Evolutionary conservation across 2,888 invertebrate species (phyloP), one percentile per base, ranked within the genome.

Genomic region (Chironomus tentans): DNA sequence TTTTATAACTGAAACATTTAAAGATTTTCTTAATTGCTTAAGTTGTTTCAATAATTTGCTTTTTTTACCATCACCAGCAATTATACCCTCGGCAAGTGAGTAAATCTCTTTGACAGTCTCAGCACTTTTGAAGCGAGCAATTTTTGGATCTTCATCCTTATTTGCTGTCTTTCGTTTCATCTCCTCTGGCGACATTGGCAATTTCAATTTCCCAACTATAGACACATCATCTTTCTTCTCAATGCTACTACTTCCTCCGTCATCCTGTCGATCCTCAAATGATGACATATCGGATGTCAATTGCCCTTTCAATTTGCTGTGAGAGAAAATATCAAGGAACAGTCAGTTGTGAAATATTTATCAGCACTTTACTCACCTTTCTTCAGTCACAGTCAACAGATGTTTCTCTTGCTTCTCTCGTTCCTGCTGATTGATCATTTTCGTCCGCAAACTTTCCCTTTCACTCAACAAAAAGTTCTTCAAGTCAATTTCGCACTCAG

Each of bases 71-170:
- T 28, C 72, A 56, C 82, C 81, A 5, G 87, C 87, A 71, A 87
- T 85, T 28, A 89, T 87, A 79, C 87, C 85, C 78, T 89, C 87
- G 0, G 89, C 89, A 77, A 88, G 81, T 15, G 81, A 81, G 80
- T 89, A 89, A 79, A 90, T 84, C 79, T 88, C 88, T 46, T 87
- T 86, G 76, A 90, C 88, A 62, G 85, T 87, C 88, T 86, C 83
- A 38, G 86, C 85, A 76, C 84, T 82, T 68, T 85, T 83, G 24
- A 90, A 81, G 72, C 84, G 81, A 77, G 85, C 84, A 50, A 89
- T 85, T 77, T 85, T 82, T 0, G 86, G 86, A 78, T 86, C 85
- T 79, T 88, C 87, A 78, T 87, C 89, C 78, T 87, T 87, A 2
- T 83, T 81, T 28, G 81, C 81, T 2, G 84, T 80, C 72, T 84